Conservation (phyloP, 2,888 invertebrate species). For the Nemapogon koenigi region DNA sequence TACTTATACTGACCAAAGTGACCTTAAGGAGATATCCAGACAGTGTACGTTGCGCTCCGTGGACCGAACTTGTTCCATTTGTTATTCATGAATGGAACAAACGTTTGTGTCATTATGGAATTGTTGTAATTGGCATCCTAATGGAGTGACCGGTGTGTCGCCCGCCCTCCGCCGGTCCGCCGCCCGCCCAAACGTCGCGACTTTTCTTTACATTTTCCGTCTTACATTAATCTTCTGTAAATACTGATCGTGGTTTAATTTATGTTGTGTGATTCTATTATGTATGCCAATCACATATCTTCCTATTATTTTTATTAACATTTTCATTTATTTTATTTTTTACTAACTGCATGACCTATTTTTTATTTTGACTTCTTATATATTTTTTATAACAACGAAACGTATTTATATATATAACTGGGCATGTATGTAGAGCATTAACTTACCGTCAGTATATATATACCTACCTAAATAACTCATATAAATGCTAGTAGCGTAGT, state of each 20-base stretch:
- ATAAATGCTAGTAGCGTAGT: too few species aligned
- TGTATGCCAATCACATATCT: conserved; percentile 60
- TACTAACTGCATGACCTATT: conserved; percentile 39
- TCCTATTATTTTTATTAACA: conserved; percentile 31
- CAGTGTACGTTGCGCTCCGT: conserved; percentile 41
- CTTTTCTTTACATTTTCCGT: conserved; percentile 20
- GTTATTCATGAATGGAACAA: conserved; percentile 22
- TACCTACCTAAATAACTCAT: too few species aligned
- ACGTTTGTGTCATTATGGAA: conserved; percentile 22
- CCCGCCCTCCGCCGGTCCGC: conserved; percentile 17
- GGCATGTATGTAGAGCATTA: too few species aligned
- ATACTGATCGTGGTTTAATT: conserved; percentile 1
- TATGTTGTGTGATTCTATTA: conserved; percentile 17
- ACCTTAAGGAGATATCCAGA: conserved; percentile 25
- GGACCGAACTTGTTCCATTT: conserved; percentile 22
- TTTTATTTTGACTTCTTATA: conserved; percentile 1
- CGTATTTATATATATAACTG: too few species aligned
- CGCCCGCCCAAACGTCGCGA: neutral
- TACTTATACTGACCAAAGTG: conserved; percentile 22
- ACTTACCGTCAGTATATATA: too few species aligned
- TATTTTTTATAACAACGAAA: too few species aligned
- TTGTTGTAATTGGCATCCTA: conserved; percentile 61
- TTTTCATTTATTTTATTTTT: conserved; percentile 23
- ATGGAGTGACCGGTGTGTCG: conserved; percentile 54
- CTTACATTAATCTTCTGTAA: conserved; percentile 21